A percentile compares a stretch with the other conserved stretches of the same genome.
Conservation (phyloP, 37 sponge, comb jelly and placozoan genomes). For the Geodia barretti region DNA sequence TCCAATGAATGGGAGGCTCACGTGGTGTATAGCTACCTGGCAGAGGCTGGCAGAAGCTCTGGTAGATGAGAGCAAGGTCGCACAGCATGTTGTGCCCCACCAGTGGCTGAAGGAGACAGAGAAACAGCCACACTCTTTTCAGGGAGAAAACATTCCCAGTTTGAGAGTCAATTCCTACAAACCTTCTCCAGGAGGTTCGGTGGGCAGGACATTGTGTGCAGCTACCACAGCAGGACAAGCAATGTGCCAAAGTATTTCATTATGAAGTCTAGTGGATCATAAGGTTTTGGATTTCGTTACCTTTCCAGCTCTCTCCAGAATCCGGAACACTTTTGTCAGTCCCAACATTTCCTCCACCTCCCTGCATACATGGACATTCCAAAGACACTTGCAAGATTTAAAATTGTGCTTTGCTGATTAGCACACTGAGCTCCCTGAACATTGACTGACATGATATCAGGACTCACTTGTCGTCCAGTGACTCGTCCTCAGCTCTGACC, state of each 20-base stretch:
- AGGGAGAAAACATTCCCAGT: too few species aligned
- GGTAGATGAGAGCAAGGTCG: constrained; percentile 75
- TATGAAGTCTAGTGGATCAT: not conserved
- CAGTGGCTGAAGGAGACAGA: constrained; percentile 73
- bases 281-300: too few species aligned
- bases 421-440: too few species aligned
- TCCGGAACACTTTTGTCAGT: not conserved
- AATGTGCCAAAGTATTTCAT: not conserved
- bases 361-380: not conserved
- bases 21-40: constrained; percentile 40
- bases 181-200: too few species aligned
- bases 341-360: not conserved
- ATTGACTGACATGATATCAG: too few species aligned
- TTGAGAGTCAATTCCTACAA: too few species aligned
- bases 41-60: constrained; percentile 73
- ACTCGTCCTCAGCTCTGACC: not conserved
- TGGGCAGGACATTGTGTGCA: too few species aligned
- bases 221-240: not conserved
- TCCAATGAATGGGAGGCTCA: too few species aligned
- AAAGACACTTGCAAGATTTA: not conserved
- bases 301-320: not conserved
- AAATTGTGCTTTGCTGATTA: too few species aligned
- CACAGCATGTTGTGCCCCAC: constrained; percentile 87
- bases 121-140: too few species aligned
- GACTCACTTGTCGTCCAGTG: not conserved